phyloP scores from a whole-genome alignment of 2,113 vertebrate genomes.

The Toxotes chatareus region DNA sequence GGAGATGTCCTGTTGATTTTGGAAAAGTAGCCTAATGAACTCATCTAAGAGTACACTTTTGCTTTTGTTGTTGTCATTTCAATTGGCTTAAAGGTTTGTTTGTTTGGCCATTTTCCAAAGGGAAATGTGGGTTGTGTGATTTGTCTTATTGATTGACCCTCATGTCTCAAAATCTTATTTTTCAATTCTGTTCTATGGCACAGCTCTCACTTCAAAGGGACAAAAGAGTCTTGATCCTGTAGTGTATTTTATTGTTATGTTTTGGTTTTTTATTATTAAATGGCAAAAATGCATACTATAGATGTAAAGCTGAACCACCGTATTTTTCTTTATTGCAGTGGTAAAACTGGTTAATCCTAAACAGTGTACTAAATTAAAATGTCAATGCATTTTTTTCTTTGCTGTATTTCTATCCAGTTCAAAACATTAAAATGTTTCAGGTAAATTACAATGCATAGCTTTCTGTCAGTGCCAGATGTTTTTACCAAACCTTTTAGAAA shows the following conservation, averaged over 20 bases:
- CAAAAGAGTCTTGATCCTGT: constrained; percentile 53
- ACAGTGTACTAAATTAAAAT: constrained; percentile 30
- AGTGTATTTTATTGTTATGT: constrained; percentile 13
- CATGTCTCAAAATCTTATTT: constrained; percentile 74
- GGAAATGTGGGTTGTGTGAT: constrained; percentile 80
- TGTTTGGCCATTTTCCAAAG: constrained; percentile 81
- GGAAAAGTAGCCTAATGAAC: constrained; percentile 80
- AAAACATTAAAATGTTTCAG: constrained; percentile 39
- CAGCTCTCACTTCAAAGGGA: constrained; percentile 74
- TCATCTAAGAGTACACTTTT: constrained; percentile 75
- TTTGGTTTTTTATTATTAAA: constrained; percentile 38
- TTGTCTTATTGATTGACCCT: constrained; percentile 80
- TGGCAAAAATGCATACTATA: constrained; percentile 35
- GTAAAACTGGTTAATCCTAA: constrained; percentile 31
- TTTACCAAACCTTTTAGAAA: background rate
- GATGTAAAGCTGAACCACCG: constrained; percentile 27
- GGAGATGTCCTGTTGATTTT: constrained; percentile 85
- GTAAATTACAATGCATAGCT: constrained; percentile 12
- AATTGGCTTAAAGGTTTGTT: constrained; percentile 84
- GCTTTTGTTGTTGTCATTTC: constrained; percentile 84
- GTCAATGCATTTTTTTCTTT: constrained; percentile 4
- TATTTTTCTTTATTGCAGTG: constrained; percentile 30
- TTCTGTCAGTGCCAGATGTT: background rate
- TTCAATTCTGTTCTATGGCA: constrained; percentile 69
- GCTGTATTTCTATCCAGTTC: constrained; percentile 41